Evolutionary conservation across 2,888 invertebrate species (phyloP), one percentile per base, ranked within the genome.

Genomic region (Drosophila niveifrons): DNA sequence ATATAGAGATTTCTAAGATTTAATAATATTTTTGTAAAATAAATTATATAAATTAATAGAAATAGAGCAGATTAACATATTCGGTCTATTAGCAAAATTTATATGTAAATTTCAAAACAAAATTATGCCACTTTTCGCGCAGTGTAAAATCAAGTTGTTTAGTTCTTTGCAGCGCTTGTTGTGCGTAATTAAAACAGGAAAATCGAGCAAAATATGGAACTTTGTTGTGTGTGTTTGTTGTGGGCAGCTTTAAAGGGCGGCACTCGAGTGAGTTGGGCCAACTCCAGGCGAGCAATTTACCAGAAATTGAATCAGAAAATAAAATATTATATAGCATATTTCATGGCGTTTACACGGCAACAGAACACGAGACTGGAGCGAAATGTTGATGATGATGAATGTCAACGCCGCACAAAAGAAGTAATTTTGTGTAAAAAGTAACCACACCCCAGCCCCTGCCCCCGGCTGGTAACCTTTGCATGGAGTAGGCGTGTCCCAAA

Each of bases 381-480:
- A 55, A 72, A 67, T 76, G 71, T 71, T 83, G 87, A 82, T 85
- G 85, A 87, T 89, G 88, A 89, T 89, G 85, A 87, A 89, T 89
- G 88, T 83, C 79, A 79, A 75, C 58, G 67, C 46, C 71, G 75
- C 82, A 89, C 78, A 87, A 89, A 87, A 83, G 88, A 87, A 82
- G 85, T 87, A 88, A 87, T 86, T 86, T 85, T 81, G 81, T 84
- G 78, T 82, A 75, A 72, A 84, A 86, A 85, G 68, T 57, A 55
- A 59, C 17, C 53, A 43, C 51, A 39, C 36, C 51, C 36, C 15
- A 1, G 13, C 39, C n/a, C 10, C 7, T 17, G 10, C 39, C 17
- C 2, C 8, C 10, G 0, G 0, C 52, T 23, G 17, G 10, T 23
- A 11, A 13, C 23, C 15, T 15, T 7, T 13, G 46, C 71, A 39